Evolutionary conservation across 2,797 vertebrate genomes (phyloP).

Genomic region (Rhadinocentrus ornatus): DNA sequence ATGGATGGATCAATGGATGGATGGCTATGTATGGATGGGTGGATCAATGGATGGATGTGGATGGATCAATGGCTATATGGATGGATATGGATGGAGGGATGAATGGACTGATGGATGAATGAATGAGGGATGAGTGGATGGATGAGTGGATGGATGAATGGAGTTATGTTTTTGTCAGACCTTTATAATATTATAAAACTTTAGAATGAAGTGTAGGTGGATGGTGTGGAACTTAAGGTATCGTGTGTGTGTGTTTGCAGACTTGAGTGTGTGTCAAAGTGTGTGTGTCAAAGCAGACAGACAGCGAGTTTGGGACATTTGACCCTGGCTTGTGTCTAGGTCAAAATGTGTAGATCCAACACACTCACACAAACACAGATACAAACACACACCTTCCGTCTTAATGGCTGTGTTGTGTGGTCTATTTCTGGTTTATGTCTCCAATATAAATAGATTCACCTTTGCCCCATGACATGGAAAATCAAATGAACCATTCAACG

Average conservation of each 20-base stretch:
- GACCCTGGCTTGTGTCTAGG: conserved; percentile 84
- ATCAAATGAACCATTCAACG: conserved; percentile 32
- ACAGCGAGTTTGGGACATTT: conserved; percentile 78
- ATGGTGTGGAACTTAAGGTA: neutral
- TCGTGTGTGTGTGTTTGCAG: conserved; percentile 2
- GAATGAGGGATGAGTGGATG: too few species aligned
- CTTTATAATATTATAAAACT: neutral
- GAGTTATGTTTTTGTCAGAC: neutral
- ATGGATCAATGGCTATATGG: too few species aligned
- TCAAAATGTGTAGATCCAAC: conserved; percentile 73
- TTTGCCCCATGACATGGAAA: conserved; percentile 53
- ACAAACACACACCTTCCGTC: conserved; percentile 27
- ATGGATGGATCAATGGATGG: too few species aligned
- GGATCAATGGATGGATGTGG: too few species aligned
- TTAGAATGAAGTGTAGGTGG: neutral
- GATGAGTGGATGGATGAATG: too few species aligned
- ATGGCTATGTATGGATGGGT: too few species aligned
- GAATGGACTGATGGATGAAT: too few species aligned
- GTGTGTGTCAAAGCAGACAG: conserved; percentile 76
- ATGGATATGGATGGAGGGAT: too few species aligned
- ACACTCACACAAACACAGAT: conserved; percentile 54
- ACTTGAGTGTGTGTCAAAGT: conserved; percentile 41
- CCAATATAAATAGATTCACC: conserved; percentile 73
- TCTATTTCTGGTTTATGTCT: conserved; percentile 70
- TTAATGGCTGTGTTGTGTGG: conserved; percentile 57